Evolutionary conservation across 2,888 invertebrate species (phyloP).

Genomic region (Platerodrilus igneus): DNA sequence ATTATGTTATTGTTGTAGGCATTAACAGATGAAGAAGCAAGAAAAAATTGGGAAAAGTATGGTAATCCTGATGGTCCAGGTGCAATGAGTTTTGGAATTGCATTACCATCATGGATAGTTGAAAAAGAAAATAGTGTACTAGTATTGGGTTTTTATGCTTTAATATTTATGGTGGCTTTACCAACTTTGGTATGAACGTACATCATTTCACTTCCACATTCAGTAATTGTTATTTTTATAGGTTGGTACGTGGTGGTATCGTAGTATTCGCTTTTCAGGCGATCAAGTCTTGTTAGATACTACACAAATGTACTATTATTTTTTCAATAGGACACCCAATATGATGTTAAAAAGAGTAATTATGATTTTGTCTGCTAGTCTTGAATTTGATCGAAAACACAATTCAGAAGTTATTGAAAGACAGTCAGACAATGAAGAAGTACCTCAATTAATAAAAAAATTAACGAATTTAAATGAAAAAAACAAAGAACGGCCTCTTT

Average conservation of each 20-base stretch:
- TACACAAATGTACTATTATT: conserved; percentile 93
- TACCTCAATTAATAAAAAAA: conserved; percentile 85
- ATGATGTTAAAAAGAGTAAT: conserved; percentile 93
- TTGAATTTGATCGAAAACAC: conserved; percentile 91
- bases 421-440: conserved; percentile 90
- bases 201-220: conserved; percentile 1
- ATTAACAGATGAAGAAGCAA: conserved; percentile 94
- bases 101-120: conserved; percentile 98
- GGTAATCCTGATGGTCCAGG: conserved; percentile 99
- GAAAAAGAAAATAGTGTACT: conserved; percentile 98
- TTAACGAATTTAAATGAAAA: conserved; percentile 91
- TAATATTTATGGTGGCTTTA: conserved; percentile 97
- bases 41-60: conserved; percentile 97
- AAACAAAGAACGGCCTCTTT: conserved; percentile 91
- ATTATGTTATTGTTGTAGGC: conserved; percentile 54
- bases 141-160: conserved; percentile 91
- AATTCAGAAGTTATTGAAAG: conserved; percentile 93
- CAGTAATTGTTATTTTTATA: conserved; percentile 35
- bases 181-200: conserved; percentile 63
- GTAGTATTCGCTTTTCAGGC: conserved; percentile 93
- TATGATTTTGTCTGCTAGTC: conserved; percentile 94
- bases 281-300: conserved; percentile 96
- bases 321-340: conserved; percentile 92
- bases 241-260: conserved; percentile 98
- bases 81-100: conserved; percentile 99